Evolutionary conservation across 1,140 invertebrate genomes (phyloP), one percentile per base, ranked within the genome.

Genomic region (Drosophila serrata): DNA sequence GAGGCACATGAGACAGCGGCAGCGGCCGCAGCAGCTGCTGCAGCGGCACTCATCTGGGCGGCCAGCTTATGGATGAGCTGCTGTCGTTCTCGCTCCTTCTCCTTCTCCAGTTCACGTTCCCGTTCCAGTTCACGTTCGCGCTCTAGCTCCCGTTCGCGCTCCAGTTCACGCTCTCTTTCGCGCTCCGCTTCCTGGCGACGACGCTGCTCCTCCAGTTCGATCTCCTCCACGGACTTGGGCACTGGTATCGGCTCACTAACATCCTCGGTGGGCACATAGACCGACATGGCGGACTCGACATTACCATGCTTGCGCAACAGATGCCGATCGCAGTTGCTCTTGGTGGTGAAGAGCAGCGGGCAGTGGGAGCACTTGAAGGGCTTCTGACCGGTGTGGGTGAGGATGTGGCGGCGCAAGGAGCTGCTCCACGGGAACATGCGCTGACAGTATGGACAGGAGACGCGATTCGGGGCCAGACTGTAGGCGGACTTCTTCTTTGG

Each of bases 381-480:
- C 88, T 99, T 99, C 91, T 99, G 98, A 6, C 98, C 98, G 6
- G 97, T 99, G 85, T 99, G 98, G 0, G 98, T 99, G 0, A 98
- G 94, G 27, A 99, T 97, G 92, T 99, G 98, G 4, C 98, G 94
- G 4, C 98, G 95, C 12, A 99, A 94, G 0, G 98, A 99, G 13
- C 97, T 98, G 5, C 97, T 97, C 98, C 98, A 99, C 0, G 98
- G 98, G 91, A 99, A 99, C 84, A 97, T 97, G 27, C 98, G 94
- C 49, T 96, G 94, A 92, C 98, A 99, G 82, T 97, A 98, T 0
- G 97, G 97, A 91, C 98, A 99, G 11, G 96, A 95, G 0, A 98
- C 97, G 43, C 98, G 95, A 91, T 99, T 98, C 2, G 98, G 98
- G 0, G 98, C 98, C 84, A 98, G 95, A 31, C 97, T 98, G 91